Conservation (phyloP, 2,797 vertebrate genomes). For the Eremophila alpestris region DNA sequence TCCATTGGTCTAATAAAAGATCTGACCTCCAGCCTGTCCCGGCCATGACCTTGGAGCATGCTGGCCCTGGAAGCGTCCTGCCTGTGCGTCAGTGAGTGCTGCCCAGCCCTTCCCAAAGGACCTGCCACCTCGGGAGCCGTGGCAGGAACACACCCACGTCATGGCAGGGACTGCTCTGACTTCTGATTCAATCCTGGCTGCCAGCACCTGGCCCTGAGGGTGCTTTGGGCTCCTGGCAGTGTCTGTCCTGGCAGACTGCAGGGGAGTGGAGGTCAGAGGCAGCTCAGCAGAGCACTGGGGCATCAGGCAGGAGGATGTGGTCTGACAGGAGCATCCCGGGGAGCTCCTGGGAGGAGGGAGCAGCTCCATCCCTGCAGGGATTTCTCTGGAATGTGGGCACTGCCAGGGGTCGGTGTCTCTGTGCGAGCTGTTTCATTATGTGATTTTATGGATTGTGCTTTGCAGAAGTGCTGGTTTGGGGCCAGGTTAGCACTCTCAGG, state of each 20-base stretch:
- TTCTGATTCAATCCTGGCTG: background rate
- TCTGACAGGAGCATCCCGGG: background rate
- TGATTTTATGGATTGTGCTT: background rate
- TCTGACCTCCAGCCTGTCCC: slow-evolving; percentile 1
- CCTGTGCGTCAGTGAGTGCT: background rate
- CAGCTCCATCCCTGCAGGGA: background rate
- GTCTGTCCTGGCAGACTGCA: background rate
- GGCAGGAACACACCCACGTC: fast-evolving
- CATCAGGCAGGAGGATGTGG: background rate
- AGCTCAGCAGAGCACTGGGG: background rate
- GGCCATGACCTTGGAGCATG: background rate
- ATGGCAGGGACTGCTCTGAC: background rate
- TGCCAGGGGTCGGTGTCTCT: fast-evolving
- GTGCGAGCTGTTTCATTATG: background rate
- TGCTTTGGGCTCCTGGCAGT: background rate
- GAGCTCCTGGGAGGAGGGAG: background rate
- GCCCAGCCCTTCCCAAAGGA: background rate
- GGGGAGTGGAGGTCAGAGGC: background rate
- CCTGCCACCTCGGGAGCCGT: fast-evolving
- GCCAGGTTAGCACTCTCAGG: fast-evolving
- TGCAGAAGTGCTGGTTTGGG: background rate
- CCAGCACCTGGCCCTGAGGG: background rate
- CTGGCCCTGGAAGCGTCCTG: background rate
- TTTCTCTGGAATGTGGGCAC: background rate
- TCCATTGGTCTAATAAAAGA: slow-evolving; percentile 45